phyloP scores from a whole-genome alignment of 2,113 vertebrate species.

The Egretta garzetta region DNA sequence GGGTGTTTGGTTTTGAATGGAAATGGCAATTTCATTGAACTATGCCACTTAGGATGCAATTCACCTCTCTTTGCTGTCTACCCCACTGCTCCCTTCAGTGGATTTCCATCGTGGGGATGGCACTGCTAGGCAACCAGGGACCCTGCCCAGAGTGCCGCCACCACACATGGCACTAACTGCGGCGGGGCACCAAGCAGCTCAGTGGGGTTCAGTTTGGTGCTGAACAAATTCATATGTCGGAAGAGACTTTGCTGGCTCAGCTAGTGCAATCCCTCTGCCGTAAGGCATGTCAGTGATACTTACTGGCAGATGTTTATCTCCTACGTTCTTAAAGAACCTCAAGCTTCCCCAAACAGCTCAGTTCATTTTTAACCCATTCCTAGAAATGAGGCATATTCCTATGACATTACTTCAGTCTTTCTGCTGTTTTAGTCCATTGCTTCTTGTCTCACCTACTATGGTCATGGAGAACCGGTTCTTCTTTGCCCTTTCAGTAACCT shows the following conservation, averaged over 20 bases:
- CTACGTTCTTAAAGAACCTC: background rate
- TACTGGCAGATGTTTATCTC: background rate
- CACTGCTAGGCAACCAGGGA: background rate
- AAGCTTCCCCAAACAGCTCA: background rate
- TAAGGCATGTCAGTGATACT: background rate
- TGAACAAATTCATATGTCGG: background rate
- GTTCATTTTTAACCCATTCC: background rate
- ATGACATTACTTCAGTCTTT: background rate
- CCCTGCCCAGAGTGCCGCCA: background rate
- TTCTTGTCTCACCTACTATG: background rate
- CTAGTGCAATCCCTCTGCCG: background rate
- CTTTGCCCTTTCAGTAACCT: background rate
- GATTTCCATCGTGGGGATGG: background rate
- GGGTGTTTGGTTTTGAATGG: background rate
- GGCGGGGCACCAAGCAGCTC: rapidly evolving
- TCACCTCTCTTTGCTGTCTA: background rate
- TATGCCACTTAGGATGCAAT: background rate
- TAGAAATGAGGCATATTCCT: background rate
- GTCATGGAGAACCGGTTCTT: background rate
- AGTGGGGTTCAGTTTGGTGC: background rate
- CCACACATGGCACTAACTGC: background rate
- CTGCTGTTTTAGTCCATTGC: background rate
- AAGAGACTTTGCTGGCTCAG: background rate
- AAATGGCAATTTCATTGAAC: background rate
- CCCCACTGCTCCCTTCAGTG: background rate